These are phyloP conservation scores for Eristalis tenax DNA, from an alignment of 2,888 invertebrate species.

Conservation along the genomic window DNA sequence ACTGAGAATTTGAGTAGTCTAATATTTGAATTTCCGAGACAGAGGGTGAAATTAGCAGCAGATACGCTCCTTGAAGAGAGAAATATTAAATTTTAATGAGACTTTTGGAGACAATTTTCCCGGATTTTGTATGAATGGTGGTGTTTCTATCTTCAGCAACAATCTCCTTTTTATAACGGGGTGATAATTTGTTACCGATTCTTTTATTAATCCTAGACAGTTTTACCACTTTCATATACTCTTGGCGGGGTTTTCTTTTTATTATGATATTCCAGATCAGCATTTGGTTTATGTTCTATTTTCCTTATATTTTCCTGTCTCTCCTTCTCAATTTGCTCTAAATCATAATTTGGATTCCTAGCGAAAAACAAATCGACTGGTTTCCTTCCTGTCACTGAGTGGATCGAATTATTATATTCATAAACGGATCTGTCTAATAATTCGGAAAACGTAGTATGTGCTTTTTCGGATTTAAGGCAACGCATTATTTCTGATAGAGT, in stretches of 20 bases:
- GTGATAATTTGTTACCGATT: background rate
- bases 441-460: too few species aligned
- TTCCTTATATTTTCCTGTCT: too few species aligned
- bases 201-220: background rate
- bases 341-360: background rate
- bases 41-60: too few species aligned
- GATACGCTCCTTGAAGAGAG: too few species aligned
- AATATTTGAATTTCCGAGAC: too few species aligned
- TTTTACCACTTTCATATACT: background rate
- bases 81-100: background rate
- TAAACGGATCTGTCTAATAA: too few species aligned
- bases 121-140: constrained; percentile 11
- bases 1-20: constrained; percentile 37
- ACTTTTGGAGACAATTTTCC: constrained; percentile 8
- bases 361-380: background rate
- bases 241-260: background rate
- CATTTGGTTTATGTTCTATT: too few species aligned
- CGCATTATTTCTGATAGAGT: background rate
- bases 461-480: too few species aligned
- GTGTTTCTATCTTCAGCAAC: constrained; percentile 1
- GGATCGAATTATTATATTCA: too few species aligned
- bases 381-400: too few species aligned
- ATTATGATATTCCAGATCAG: too few species aligned
- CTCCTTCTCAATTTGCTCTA: too few species aligned
- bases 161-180: background rate